Evolutionary conservation across 2,888 invertebrate genomes (phyloP).

Genomic region (Balanococcus diminutus): DNA sequence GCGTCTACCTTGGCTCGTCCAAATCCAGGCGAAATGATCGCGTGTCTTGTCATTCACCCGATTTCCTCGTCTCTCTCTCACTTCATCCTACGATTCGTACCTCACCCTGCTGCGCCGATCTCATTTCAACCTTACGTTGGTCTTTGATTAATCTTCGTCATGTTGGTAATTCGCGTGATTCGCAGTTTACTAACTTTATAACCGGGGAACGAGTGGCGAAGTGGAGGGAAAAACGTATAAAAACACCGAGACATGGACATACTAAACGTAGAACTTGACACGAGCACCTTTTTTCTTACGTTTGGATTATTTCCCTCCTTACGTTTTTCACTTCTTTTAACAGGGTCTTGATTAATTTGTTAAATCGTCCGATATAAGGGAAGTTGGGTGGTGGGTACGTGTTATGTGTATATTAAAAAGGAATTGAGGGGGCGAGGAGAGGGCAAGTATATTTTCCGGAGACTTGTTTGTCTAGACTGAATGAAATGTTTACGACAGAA

Average conservation of each 20-base stretch:
- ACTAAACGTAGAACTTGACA: background rate
- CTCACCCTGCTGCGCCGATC: background rate
- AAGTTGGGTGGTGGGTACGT: background rate
- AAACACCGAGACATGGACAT: background rate
- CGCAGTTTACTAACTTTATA: conserved; percentile 17
- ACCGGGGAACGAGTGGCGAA: background rate
- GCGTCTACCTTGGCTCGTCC: conserved; percentile 9
- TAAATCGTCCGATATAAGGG: background rate
- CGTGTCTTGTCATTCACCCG: background rate
- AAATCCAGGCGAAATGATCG: too few relatives aligned
- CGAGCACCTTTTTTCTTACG: too few relatives aligned
- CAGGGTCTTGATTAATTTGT: background rate
- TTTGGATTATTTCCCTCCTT: too few relatives aligned
- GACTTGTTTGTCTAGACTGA: background rate
- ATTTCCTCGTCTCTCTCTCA: background rate
- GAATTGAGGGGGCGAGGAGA: background rate
- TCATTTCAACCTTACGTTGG: background rate
- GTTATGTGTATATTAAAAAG: background rate
- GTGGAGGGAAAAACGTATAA: background rate
- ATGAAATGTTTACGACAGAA: background rate
- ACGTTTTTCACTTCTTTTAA: background rate
- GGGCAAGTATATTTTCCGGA: background rate
- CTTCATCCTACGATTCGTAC: background rate
- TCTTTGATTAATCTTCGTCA: conserved; percentile 19
- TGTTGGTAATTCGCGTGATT: conserved; percentile 30